Percentiles rank a stretch among this genome's conserved stretches.
These are phyloP conservation scores for Abramis brama DNA, from an alignment of 2,113 vertebrate genomes.

Conservation along the genomic window DNA sequence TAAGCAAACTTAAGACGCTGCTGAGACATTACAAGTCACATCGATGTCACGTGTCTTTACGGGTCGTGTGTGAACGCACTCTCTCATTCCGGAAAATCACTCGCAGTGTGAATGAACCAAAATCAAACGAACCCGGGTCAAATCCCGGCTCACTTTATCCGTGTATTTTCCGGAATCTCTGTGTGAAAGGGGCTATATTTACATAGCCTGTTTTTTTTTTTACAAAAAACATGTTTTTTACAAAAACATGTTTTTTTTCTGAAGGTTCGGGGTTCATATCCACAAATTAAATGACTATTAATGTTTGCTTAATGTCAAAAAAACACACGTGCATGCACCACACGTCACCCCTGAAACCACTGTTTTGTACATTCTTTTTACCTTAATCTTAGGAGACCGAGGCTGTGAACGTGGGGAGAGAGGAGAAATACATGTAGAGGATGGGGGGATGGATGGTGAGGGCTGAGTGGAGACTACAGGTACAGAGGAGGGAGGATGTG, in stretches of 20 bases:
- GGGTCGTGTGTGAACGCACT: too few species aligned
- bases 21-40: too few species aligned
- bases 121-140: too few species aligned
- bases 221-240: too few species aligned
- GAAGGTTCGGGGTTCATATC: neutral
- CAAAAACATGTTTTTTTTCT: neutral
- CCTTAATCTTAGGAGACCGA: slow-evolving; percentile 84
- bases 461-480: slow-evolving; percentile 53
- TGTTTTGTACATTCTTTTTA: slow-evolving; percentile 70
- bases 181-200: too few species aligned
- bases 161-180: too few species aligned
- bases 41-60: too few species aligned
- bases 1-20: too few species aligned
- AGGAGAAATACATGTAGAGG: slow-evolving; percentile 76
- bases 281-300: neutral
- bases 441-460: slow-evolving; percentile 60
- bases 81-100: too few species aligned
- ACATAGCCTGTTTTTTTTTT: neutral
- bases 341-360: slow-evolving; percentile 1
- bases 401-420: slow-evolving; percentile 75
- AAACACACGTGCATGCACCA: slow-evolving; percentile 56
- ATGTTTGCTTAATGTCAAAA: neutral
- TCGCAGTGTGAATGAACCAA: too few species aligned
- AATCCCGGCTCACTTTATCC: too few species aligned
- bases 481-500: slow-evolving; percentile 57